A percentile compares a stretch with the other conserved stretches of the same genome.
phyloP scores from a whole-genome alignment of 2,113 vertebrate genomes.

The Phrynosoma platyrhinos region DNA sequence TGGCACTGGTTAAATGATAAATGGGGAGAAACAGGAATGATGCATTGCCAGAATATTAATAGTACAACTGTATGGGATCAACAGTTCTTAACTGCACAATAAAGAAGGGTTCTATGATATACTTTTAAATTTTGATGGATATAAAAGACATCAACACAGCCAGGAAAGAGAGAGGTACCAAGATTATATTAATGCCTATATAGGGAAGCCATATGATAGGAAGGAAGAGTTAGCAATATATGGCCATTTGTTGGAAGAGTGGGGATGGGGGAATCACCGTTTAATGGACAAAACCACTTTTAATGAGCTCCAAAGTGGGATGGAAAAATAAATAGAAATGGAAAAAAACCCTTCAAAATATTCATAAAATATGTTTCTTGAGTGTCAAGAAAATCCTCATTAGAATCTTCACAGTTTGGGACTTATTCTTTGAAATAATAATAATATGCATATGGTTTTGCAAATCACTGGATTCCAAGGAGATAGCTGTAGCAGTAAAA shows the following conservation, averaged over 20 bases:
- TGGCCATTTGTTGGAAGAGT: neutral
- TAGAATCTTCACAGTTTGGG: too few relatives aligned
- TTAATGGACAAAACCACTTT: neutral
- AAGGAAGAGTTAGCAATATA: neutral
- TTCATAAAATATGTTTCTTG: too few relatives aligned
- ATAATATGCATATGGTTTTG: too few relatives aligned
- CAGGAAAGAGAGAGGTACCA: neutral
- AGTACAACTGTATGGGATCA: slow-evolving; percentile 30
- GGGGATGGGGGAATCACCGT: neutral
- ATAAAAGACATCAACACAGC: neutral
- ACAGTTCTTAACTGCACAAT: neutral
- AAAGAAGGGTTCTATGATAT: accelerated
- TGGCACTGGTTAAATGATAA: slow-evolving; percentile 65
- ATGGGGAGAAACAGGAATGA: slow-evolving; percentile 38
- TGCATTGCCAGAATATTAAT: slow-evolving; percentile 37
- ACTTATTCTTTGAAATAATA: too few relatives aligned
- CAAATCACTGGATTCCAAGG: too few relatives aligned
- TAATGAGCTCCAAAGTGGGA: neutral
- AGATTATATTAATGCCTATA: neutral
- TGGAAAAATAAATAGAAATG: too few relatives aligned
- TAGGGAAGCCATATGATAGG: neutral
- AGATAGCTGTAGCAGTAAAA: too few relatives aligned
- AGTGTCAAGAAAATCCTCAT: too few relatives aligned
- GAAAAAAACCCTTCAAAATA: too few relatives aligned
- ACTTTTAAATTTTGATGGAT: neutral